These are phyloP conservation scores for Carduelis carduelis DNA, from an alignment of 2,797 vertebrate genomes.

Conservation along the genomic window DNA sequence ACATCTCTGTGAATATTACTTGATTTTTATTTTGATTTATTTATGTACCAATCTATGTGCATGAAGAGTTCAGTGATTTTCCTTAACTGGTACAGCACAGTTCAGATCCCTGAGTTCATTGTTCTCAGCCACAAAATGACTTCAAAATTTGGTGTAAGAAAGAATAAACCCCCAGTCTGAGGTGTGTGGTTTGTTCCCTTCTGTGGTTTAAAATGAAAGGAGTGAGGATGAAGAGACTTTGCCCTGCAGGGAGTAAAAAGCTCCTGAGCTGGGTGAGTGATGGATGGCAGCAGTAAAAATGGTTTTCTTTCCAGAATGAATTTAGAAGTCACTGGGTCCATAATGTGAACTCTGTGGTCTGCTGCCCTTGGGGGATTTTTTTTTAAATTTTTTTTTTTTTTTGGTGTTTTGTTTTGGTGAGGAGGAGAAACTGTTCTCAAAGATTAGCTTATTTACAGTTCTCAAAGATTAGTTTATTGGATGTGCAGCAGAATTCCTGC, in stretches of 20 bases:
- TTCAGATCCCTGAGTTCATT: not conserved
- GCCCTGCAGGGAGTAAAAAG: conserved; percentile 6
- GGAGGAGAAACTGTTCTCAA: not conserved
- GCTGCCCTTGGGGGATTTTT: not conserved
- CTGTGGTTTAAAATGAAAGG: conserved; percentile 5
- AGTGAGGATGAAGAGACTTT: not conserved
- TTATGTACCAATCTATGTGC: not conserved
- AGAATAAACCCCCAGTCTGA: not conserved
- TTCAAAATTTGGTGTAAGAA: not conserved
- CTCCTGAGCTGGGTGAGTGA: conserved; percentile 22
- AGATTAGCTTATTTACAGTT: not conserved
- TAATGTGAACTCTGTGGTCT: not conserved
- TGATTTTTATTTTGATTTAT: not conserved
- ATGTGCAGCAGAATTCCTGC: not conserved
- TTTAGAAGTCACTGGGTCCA: not conserved
- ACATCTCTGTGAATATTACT: not conserved
- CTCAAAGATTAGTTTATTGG: not conserved
- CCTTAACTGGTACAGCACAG: not conserved
- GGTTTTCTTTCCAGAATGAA: conserved; percentile 9
- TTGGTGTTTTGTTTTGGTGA: not conserved
- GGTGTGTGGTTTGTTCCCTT: conserved; percentile 1
- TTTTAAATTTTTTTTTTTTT: fast-evolving
- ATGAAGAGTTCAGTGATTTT: not conserved
- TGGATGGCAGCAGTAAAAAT: conserved; percentile 11
- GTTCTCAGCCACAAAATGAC: not conserved